Evolutionary conservation across 2,113 vertebrate species (phyloP), one percentile per base, ranked within the genome.

Genomic region (Neotragus pygmaeus): DNA sequence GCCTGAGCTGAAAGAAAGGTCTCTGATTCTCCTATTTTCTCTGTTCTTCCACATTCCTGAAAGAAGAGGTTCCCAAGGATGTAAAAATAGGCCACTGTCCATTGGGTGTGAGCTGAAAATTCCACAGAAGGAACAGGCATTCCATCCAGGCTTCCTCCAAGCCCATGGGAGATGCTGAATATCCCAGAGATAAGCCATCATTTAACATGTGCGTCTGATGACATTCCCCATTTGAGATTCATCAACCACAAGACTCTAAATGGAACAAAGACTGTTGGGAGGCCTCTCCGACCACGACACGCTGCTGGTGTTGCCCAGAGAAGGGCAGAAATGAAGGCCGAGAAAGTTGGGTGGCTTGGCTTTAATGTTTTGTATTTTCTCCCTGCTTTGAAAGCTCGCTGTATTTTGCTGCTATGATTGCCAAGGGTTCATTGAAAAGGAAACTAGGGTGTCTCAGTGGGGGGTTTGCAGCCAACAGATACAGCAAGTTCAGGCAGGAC

Each of bases 401-500:
- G 90, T 27, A 70, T 73, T 97, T 95, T 84, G 91, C 33, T 27
- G 9, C 55, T 97, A 58, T 93, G 77, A 94, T 21, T 21, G 58
- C n/a, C 45, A 81, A 95, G 60, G n/a, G 21, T 75, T 98, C 75
- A 77, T 30, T 88, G 90, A 86, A 97, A 97, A 97, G 82, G 51
- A 97, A 51, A 88, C 53, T 39, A 77, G 93, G 95, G 82, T 92
- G 33, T 95, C 93, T 92, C 43, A 23, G 51, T 91, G 55, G 45
- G 73, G 86, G 83, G 81, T 98, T 98, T 96, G 94, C 43, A 92
- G 73, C 84, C 82, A 81, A 49, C 7, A 95, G 60, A 58, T 84
- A 94, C 98, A 98, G 90, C 53, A 97, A 92, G 62, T 88, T 96
- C 81, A 95, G 85, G 75, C 51, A 85, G 92, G 47, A 95, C n/a